phyloP scores from a whole-genome alignment of 2,113 vertebrate genomes.

The Pluvialis apricaria region DNA sequence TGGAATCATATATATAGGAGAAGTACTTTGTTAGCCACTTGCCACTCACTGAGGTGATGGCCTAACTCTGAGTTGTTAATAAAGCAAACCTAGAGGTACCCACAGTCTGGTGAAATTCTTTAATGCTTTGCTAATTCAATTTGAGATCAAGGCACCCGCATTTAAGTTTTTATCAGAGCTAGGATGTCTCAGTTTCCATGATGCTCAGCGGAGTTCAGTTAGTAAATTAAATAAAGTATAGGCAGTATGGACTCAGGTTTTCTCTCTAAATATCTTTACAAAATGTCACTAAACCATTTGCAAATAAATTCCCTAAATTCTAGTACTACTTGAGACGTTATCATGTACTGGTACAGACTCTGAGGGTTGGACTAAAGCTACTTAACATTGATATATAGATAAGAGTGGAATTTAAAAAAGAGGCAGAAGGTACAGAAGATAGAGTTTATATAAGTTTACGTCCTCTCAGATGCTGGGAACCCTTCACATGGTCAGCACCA shows the following conservation, averaged over 20 bases:
- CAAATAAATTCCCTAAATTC: neutral
- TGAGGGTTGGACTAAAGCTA: neutral
- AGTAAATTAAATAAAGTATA: neutral
- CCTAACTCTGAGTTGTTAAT: no score
- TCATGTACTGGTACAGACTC: neutral
- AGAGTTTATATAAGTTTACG: neutral
- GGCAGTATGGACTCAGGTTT: neutral
- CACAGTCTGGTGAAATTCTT: no score
- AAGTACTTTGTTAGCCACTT: no score
- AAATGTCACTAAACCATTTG: neutral
- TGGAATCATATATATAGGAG: no score
- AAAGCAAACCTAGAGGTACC: no score
- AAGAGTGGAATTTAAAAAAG: neutral
- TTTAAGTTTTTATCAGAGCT: neutral
- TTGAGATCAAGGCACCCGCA: neutral
- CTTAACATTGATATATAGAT: neutral
- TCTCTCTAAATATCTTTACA: neutral
- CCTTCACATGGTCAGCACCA: rapidly evolving
- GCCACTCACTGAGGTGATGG: no score
- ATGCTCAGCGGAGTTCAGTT: neutral
- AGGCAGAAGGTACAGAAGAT: neutral
- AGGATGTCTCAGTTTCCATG: neutral
- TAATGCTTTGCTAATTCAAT: neutral
- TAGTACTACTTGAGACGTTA: neutral
- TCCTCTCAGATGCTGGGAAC: neutral